Base-by-base conservation (phyloP, 2,113 vertebrate species). In the Lagopus muta region DNA sequence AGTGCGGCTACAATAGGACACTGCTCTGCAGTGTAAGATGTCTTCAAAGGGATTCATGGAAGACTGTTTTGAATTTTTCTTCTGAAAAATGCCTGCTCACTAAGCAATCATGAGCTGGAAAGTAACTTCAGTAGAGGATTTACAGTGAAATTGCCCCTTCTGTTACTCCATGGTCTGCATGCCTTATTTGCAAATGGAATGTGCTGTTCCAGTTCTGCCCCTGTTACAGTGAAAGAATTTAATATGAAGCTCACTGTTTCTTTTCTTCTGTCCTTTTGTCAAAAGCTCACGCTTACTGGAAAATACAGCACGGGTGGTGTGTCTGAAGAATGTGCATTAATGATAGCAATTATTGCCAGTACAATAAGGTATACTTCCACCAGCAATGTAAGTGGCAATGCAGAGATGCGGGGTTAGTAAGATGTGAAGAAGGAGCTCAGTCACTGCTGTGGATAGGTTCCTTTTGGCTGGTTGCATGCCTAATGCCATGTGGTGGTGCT, bases 181-280 rank as follows among this genome's bases (percentile, higher is more conserved):
- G 84, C 38, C 82, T 89, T 95, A 11, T 94, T 89, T 92, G 87
- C 78, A 79, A 81, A 88, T 76, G 85, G 85, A 95, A 94, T 66
- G 87, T 91, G 54, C 91, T 92, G 66, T 82, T 85, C 82, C 87
- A 85, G 87, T 92, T 71, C 89, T 92, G 89, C 87, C 85, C 34
- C 88, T 85, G 84, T 79, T 91, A 87, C 47, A 62, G 48, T 22
- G 67, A 65, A 85, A 69, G 70, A 91, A 36, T 72, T 95, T 61
- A 76, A 30, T 75, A 8, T 73, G 64, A 96, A 92, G 66, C 81
- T 94, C 62, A 5, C 71, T 87, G 78, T 77, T 92, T n/a, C 91
- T 87, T 92, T 87, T 66, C 89, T 95, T 65, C 79, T 76, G 84
- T 94, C 82, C 81, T 82, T 82, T 19, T 87, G 89, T 89, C 78